Evolutionary conservation across 2,113 vertebrate species (phyloP).

Genomic region (Melanerpes aurifrons): DNA sequence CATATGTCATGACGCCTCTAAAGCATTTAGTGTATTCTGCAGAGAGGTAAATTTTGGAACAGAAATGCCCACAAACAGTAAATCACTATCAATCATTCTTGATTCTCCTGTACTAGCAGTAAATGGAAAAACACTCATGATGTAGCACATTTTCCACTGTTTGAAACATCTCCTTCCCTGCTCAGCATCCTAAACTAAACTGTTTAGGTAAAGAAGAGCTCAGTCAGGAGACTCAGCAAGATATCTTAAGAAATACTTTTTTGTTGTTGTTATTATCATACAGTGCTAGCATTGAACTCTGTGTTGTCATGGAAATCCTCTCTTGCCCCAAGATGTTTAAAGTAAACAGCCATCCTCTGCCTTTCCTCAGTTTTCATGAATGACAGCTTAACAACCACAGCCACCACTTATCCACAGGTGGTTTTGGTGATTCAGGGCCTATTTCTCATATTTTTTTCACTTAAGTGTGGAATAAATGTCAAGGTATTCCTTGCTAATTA

Average conservation of each 20-base stretch:
- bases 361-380: constrained; percentile 58
- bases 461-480: constrained; percentile 35
- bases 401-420: constrained; percentile 17
- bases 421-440: neutral
- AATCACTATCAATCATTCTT: neutral
- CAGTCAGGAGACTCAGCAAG: neutral
- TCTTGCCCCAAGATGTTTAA: constrained; percentile 13
- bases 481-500: neutral
- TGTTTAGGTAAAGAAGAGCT: neutral
- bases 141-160: neutral
- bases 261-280: neutral
- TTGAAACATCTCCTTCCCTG: neutral
- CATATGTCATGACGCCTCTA: neutral
- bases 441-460: constrained; percentile 39
- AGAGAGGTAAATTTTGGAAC: neutral
- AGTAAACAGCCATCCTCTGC: constrained; percentile 57
- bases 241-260: neutral
- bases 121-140: neutral
- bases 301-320: constrained; percentile 57
- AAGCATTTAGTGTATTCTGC: neutral
- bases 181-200: neutral
- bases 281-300: neutral
- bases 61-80: neutral
- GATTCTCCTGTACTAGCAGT: neutral
- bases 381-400: constrained; percentile 53